Evolutionary conservation across 2,888 invertebrate species (phyloP), one percentile per base, ranked within the genome.

Genomic region (Atethmia centrago): DNA sequence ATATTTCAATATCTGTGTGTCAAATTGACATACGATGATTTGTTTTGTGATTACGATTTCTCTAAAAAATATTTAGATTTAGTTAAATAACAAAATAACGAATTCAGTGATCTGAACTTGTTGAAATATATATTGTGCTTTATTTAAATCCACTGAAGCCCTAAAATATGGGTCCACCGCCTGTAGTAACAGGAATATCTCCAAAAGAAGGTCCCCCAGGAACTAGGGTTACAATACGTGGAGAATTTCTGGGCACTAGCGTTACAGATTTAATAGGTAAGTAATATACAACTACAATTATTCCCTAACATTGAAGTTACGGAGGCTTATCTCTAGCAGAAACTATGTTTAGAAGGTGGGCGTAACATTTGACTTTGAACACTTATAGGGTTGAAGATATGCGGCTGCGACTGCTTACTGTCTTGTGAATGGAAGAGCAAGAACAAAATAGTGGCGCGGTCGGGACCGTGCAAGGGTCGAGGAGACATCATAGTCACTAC

Each of bases 141-240:
- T 10, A 31, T 40, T 16, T 12, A 12, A 69, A 45, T n/a, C 9
- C 2, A 2, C 36, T 21, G n/a, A 59, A 63, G 10, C 21, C 2
- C 14, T 51, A 62, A 62, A 82, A 45, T 73, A 97, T 98, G 98
- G 97, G 97, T 69, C 98, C 98, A 77, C 97, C 98, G 83, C 99
- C 99, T 16, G 97, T 98, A 71, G 99, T 99, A 28, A 99, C 99
- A 59, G 99, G 99, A 40, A 97, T 99, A 79, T 99, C 99, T 7
- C 99, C 99, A 0, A 99, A 99, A 90, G 99, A 99, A 96, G 99
- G 99, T 0, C 99, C 99, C 58, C 99, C 99, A 16, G 99, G 99
- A 14, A 99, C 99, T 1, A 97, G 98, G 87, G 98, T 99, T 0
- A 99, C 98, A 36, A 98, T 99, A 90, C 97, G 99, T 85, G 99